Percentiles rank a stretch among this genome's conserved stretches.
Evolutionary conservation across 2,888 invertebrate genomes (phyloP).

Genomic region (Acronicta leporina): DNA sequence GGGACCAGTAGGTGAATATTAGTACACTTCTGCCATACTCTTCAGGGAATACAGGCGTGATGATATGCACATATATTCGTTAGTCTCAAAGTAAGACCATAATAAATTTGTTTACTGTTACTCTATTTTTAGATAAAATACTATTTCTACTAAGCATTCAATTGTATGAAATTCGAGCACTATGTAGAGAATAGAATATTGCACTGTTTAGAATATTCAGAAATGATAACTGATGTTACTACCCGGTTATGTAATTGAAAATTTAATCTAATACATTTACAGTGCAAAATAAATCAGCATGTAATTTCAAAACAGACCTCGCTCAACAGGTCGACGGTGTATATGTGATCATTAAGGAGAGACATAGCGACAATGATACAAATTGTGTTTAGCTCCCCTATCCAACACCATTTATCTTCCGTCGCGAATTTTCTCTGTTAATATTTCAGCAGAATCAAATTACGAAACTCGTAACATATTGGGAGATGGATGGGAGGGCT

Average conservation of each 20-base stretch:
- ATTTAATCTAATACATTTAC: conserved; percentile 30
- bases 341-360: conserved; percentile 46
- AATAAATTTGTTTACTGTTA: no score
- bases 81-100: no score
- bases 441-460: conserved; percentile 85
- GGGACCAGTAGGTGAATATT: no score
- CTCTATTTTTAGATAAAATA: no score
- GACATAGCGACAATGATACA: conserved; percentile 58
- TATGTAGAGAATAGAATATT: no score
- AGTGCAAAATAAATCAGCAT: conserved; percentile 16
- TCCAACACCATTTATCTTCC: conserved; percentile 69
- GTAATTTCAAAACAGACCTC: conserved; percentile 21
- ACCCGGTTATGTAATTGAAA: conserved; percentile 26
- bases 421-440: conserved; percentile 78
- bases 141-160: no score
- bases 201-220: background rate
- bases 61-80: no score
- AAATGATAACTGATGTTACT: conserved; percentile 18
- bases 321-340: conserved; percentile 51
- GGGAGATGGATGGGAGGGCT: conserved; percentile 73
- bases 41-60: no score
- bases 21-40: no score
- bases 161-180: no score
- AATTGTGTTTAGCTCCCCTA: conserved; percentile 57
- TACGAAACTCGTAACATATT: conserved; percentile 81